phyloP scores from a whole-genome alignment of 1,140 invertebrate genomes.

The Lithobius niger region DNA sequence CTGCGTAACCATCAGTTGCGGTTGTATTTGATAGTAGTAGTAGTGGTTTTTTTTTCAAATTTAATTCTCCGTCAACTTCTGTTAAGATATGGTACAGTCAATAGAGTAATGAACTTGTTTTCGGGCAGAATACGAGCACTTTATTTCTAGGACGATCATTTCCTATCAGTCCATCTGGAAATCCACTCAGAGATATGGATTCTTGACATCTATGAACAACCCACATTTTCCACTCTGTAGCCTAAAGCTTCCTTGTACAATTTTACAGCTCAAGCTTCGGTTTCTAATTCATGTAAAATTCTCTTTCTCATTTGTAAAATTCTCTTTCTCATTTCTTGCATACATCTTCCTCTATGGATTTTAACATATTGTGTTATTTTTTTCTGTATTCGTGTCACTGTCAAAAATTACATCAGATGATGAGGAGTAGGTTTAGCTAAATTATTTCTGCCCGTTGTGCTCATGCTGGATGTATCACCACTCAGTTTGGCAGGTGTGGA shows the following conservation, averaged over 20 bases:
- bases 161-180: background rate
- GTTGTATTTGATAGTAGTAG: background rate
- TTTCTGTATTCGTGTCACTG: too few species aligned
- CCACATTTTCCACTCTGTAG: background rate
- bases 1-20: background rate
- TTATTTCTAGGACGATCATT: background rate
- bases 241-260: background rate
- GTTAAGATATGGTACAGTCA: background rate
- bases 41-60: background rate
- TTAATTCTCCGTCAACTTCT: too few species aligned
- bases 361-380: too few species aligned
- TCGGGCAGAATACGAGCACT: background rate
- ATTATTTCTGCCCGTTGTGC: too few species aligned
- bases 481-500: too few species aligned
- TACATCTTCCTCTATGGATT: too few species aligned
- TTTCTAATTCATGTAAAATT: background rate
- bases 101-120: background rate
- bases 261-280: background rate
- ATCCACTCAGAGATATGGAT: background rate
- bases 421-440: too few species aligned
- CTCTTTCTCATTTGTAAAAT: too few species aligned
- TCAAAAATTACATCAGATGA: too few species aligned
- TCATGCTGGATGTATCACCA: too few species aligned
- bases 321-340: too few species aligned
- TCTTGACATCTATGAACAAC: background rate